Percentiles rank a stretch among this genome's conserved stretches.
These are phyloP conservation scores for Chloroceryle aenea DNA, from an alignment of 2,113 vertebrate species.

Conservation along the genomic window DNA sequence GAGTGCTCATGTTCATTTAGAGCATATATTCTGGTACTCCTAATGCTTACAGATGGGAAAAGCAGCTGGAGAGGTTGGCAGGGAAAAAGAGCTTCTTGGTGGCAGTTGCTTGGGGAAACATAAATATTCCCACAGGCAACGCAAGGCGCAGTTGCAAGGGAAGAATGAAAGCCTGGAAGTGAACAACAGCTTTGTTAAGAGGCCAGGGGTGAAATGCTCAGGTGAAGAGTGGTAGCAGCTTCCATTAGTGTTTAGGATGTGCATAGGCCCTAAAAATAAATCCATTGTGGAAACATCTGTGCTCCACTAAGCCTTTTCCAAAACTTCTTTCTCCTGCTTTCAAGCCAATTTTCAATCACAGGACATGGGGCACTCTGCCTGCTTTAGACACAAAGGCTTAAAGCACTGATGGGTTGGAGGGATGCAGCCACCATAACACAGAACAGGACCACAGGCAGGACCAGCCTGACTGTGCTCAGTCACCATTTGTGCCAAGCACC, in stretches of 20 bases:
- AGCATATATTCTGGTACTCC: not conserved
- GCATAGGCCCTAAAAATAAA: not conserved
- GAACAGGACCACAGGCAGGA: not conserved
- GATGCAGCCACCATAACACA: not conserved
- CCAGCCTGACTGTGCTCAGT: not conserved
- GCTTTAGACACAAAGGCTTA: not conserved
- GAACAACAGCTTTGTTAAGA: not conserved
- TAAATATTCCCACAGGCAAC: not conserved
- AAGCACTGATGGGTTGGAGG: not conserved
- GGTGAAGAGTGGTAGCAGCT: not conserved
- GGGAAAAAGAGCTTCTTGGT: not conserved
- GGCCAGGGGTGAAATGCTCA: not conserved
- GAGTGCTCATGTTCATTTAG: not conserved
- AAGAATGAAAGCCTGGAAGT: not conserved
- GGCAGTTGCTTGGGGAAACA: not conserved
- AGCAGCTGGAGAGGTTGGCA: constrained; percentile 30
- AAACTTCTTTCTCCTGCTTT: not conserved
- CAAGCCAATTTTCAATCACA: not conserved
- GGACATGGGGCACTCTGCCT: not conserved
- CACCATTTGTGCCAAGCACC: not conserved
- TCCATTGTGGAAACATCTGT: not conserved
- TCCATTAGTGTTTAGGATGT: not conserved
- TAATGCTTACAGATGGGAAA: not conserved
- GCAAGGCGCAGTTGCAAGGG: not conserved
- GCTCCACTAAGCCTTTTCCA: not conserved